Evolutionary conservation across 2,797 vertebrate genomes (phyloP).

Genomic region (Sebastiscus albofasciatus): DNA sequence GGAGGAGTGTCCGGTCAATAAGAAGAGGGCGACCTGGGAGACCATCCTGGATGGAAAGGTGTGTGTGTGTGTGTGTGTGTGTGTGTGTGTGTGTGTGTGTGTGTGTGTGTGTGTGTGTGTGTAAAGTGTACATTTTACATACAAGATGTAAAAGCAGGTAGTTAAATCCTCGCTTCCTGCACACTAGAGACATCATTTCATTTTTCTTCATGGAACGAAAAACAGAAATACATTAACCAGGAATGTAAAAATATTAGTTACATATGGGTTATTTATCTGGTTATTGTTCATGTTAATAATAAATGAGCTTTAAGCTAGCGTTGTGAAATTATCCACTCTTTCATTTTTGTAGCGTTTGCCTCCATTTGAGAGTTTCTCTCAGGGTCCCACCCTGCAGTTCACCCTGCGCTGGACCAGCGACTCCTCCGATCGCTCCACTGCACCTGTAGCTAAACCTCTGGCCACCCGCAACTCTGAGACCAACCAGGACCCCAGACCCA

Average conservation of each 20-base stretch:
- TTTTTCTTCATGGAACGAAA: neutral
- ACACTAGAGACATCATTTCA: too few species aligned
- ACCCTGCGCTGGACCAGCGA: conserved; percentile 95
- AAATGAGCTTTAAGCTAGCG: accelerated
- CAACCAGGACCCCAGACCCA: conserved; percentile 88
- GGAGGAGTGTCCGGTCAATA: conserved; percentile 94
- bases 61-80: neutral
- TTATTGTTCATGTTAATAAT: neutral
- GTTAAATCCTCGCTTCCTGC: neutral
- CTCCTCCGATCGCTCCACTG: conserved; percentile 88
- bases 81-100: conserved; percentile 82
- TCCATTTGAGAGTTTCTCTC: conserved; percentile 98
- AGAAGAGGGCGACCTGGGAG: conserved; percentile 98
- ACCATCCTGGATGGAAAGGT: conserved; percentile 97
- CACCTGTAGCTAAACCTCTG: conserved; percentile 94
- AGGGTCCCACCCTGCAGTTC: conserved; percentile 98
- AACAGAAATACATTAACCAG: too few species aligned
- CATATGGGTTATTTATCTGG: neutral
- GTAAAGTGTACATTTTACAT: neutral
- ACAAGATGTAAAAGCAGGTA: neutral
- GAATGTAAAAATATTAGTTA: neutral
- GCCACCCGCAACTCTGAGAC: conserved; percentile 95
- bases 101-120: neutral
- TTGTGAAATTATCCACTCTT: neutral
- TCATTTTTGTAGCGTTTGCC: conserved; percentile 85